These are phyloP conservation scores for Passer domesticus DNA, from an alignment of 2,113 vertebrate species.

Conservation along the genomic window DNA sequence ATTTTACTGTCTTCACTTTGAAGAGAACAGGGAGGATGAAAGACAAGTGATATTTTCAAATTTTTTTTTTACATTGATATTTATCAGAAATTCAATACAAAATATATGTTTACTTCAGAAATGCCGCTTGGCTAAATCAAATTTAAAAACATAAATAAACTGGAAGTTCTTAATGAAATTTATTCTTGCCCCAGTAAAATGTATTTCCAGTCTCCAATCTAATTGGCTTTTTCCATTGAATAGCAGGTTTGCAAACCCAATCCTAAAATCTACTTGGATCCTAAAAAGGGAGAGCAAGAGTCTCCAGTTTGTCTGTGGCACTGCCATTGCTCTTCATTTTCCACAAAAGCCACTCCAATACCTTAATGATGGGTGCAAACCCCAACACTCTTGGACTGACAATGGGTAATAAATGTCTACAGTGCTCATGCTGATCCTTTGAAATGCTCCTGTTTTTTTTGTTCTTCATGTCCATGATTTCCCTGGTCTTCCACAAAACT, in stretches of 20 bases:
- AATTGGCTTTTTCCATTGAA: not conserved
- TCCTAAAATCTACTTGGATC: not conserved
- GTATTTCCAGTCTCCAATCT: not conserved
- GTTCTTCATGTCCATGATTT: not conserved
- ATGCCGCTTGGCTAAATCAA: not conserved
- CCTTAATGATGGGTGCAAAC: not conserved
- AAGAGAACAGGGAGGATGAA: not conserved
- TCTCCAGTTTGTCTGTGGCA: not conserved
- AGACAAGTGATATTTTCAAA: not conserved
- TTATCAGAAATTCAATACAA: not conserved
- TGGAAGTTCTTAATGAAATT: not conserved
- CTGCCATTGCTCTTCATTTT: not conserved
- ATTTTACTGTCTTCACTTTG: not conserved
- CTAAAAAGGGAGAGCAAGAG: not conserved
- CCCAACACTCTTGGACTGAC: not conserved
- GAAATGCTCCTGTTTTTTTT: not conserved
- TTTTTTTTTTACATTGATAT: not conserved
- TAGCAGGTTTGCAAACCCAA: not conserved
- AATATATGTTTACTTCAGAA: not conserved
- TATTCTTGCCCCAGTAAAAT: not conserved
- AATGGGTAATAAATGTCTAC: not conserved
- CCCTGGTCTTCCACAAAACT: not conserved
- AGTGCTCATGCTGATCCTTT: not conserved
- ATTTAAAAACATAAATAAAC: not conserved
- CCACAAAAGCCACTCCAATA: not conserved